These are phyloP conservation scores for Burhinus oedicnemus DNA, from an alignment of 2,113 vertebrate genomes.

Conservation along the genomic window DNA sequence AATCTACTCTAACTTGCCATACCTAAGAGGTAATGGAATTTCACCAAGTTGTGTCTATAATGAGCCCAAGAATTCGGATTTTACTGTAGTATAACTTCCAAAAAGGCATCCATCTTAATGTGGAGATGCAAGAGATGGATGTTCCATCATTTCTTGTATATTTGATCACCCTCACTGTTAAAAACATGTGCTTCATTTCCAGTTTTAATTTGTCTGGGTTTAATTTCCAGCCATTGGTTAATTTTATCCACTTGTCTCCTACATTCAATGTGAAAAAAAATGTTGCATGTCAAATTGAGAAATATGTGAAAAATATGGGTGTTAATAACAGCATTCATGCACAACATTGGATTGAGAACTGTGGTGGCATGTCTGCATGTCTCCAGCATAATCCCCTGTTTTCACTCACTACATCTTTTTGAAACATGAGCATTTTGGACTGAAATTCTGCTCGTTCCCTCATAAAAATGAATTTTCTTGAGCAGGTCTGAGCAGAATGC, in stretches of 20 bases:
- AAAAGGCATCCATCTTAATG: neutral
- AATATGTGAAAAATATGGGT: conserved; percentile 15
- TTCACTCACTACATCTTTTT: conserved; percentile 16
- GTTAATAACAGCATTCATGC: neutral
- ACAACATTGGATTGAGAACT: neutral
- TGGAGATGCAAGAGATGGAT: neutral
- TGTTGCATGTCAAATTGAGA: neutral
- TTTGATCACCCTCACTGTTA: neutral
- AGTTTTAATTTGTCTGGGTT: conserved; percentile 29
- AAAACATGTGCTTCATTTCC: conserved; percentile 13
- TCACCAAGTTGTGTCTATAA: neutral
- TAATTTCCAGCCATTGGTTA: neutral
- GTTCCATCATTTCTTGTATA: neutral
- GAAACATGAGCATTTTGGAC: conserved; percentile 10
- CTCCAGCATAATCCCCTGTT: conserved; percentile 6
- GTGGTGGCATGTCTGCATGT: conserved; percentile 8
- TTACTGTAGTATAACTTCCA: neutral
- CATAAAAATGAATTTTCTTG: neutral
- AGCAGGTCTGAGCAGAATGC: conserved; percentile 5
- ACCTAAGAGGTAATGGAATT: neutral
- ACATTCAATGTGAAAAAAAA: neutral
- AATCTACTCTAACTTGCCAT: neutral
- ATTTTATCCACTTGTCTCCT: conserved; percentile 11
- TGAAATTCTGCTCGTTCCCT: neutral
- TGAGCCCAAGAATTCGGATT: neutral